These are phyloP conservation scores for Cepaea nemoralis DNA, from an alignment of 1,140 invertebrate species.

Conservation along the genomic window DNA sequence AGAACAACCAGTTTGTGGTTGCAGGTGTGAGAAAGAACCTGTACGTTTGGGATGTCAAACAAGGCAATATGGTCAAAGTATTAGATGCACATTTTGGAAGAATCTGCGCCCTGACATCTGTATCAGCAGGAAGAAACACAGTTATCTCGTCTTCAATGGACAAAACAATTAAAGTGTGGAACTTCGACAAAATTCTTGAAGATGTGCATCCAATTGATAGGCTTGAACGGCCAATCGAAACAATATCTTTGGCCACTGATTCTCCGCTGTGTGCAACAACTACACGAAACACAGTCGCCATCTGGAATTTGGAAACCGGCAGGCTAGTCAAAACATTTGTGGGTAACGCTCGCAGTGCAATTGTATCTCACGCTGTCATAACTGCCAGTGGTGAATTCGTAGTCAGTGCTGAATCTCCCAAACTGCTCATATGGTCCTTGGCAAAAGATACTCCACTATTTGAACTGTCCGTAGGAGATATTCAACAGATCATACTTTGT, in stretches of 20 bases:
- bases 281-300: slow-evolving; percentile 88
- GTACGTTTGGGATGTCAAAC: slow-evolving; percentile 90
- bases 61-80: slow-evolving; percentile 84
- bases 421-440: slow-evolving; percentile 93
- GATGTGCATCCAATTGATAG: slow-evolving; percentile 96
- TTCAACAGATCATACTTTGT: slow-evolving; percentile 87
- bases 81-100: slow-evolving; percentile 96
- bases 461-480: slow-evolving; percentile 83
- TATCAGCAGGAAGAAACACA: slow-evolving; percentile 90
- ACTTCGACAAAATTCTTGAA: slow-evolving; percentile 98
- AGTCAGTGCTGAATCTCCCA: slow-evolving; percentile 91
- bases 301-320: slow-evolving; percentile 93
- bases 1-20: slow-evolving; percentile 89
- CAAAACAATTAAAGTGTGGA: slow-evolving; percentile 98
- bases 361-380: slow-evolving; percentile 87
- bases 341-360: slow-evolving; percentile 91
- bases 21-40: slow-evolving; percentile 95
- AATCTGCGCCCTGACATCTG: slow-evolving; percentile 88
- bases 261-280: slow-evolving; percentile 65
- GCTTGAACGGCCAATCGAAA: slow-evolving; percentile 95
- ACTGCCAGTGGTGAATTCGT: slow-evolving; percentile 87
- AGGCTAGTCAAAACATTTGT: slow-evolving; percentile 86
- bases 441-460: slow-evolving; percentile 81
- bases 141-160: slow-evolving; percentile 97
- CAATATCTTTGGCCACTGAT: slow-evolving; percentile 75